Percentiles rank a stretch among this genome's conserved stretches.
Conservation (phyloP, 2,113 vertebrate genomes). For the Zingel zingel region DNA sequence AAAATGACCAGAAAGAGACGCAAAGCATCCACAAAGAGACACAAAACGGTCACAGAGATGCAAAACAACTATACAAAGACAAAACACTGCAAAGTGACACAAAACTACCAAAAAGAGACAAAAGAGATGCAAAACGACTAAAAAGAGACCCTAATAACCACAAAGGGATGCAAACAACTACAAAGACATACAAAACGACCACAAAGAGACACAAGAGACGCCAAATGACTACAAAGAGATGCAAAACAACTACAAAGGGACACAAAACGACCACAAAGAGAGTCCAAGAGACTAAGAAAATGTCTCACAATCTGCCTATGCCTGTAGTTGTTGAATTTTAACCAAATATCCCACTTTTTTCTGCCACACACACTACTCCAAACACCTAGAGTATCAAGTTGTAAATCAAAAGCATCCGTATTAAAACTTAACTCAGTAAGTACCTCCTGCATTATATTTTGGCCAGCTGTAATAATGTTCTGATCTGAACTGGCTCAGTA, state of each 20-base stretch:
- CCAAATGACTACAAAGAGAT: neutral
- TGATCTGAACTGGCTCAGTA: constrained; percentile 53
- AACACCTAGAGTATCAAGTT: too few relatives aligned
- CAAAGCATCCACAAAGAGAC: neutral
- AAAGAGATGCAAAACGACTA: neutral
- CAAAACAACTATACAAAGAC: neutral
- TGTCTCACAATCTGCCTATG: neutral
- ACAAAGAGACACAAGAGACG: neutral
- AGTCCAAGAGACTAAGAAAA: too few relatives aligned
- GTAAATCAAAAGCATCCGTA: constrained; percentile 5
- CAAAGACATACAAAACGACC: neutral
- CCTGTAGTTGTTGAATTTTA: neutral
- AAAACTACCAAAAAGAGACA: neutral
- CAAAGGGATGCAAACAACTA: neutral
- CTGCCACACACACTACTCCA: neutral
- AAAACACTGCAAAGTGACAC: too few relatives aligned
- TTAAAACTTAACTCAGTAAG: neutral
- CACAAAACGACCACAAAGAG: neutral
- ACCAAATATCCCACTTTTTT: neutral
- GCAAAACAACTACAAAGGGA: neutral
- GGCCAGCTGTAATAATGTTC: constrained; percentile 31
- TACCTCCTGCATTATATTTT: constrained; percentile 20
- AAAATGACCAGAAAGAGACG: neutral
- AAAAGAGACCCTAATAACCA: neutral
- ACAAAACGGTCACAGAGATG: neutral